Percentiles rank a stretch among this genome's conserved stretches.
These are phyloP conservation scores for Malthinus flaveolus DNA, from an alignment of 2,888 invertebrate genomes.

Conservation along the genomic window DNA sequence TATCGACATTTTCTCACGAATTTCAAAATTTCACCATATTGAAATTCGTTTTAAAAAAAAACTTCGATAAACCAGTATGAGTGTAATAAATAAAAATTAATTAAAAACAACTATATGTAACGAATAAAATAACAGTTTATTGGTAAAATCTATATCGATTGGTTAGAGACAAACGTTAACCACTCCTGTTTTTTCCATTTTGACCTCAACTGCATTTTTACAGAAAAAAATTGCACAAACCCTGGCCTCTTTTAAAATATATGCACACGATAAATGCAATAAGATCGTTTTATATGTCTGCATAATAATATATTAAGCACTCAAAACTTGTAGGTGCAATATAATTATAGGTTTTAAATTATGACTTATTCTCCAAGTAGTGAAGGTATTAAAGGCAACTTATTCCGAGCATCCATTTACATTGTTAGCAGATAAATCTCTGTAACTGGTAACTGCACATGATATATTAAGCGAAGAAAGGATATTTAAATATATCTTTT, in stretches of 20 bases:
- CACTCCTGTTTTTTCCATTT: constrained; percentile 12
- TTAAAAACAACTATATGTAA: background rate
- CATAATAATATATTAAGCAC: constrained; percentile 7
- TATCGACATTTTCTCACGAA: no score
- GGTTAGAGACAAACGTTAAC: constrained; percentile 16
- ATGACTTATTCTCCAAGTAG: constrained; percentile 1
- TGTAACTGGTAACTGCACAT: background rate
- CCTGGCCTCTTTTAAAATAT: constrained; percentile 19
- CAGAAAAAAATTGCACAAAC: constrained; percentile 14
- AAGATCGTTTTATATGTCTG: constrained; percentile 10
- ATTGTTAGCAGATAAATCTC: constrained; percentile 1
- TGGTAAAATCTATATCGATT: constrained; percentile 10
- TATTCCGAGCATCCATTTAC: background rate
- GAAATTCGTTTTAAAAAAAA: no score
- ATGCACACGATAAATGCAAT: constrained; percentile 17
- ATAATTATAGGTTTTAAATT: constrained; percentile 10
- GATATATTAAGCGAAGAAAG: background rate
- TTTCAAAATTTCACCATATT: no score
- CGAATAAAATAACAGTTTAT: constrained; percentile 10
- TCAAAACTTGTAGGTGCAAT: constrained; percentile 11
- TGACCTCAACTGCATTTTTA: constrained; percentile 13
- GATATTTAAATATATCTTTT: background rate
- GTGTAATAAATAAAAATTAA: background rate
- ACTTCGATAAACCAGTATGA: no score
- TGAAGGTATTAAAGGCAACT: background rate